phyloP scores from a whole-genome alignment of 2,888 invertebrate genomes.

The Eupithecia abbreviata region DNA sequence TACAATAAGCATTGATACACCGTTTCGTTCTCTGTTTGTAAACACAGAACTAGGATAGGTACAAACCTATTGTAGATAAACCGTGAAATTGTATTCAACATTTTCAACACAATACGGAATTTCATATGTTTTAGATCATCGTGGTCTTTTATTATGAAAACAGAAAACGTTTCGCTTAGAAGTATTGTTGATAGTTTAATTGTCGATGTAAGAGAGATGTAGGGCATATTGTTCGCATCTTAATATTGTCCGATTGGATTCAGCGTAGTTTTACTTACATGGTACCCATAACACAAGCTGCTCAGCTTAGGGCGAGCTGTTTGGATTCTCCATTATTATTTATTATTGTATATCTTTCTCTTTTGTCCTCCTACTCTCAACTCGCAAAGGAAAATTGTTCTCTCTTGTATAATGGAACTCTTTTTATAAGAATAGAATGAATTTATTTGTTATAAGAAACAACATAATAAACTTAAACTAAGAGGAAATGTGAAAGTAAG shows the following conservation, averaged over 20 bases:
- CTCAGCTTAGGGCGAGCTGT: not conserved
- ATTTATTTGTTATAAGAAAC: too few relatives aligned
- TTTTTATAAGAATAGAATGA: too few relatives aligned
- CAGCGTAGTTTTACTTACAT: not conserved
- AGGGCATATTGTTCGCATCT: not conserved
- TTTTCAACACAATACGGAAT: constrained; percentile 38
- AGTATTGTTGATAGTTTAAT: constrained; percentile 1
- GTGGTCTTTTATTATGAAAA: constrained; percentile 12
- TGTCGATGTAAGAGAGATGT: not conserved
- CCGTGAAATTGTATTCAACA: constrained; percentile 34
- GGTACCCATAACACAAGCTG: not conserved
- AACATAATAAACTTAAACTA: too few relatives aligned
- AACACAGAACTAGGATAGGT: constrained; percentile 57
- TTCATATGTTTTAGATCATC: constrained; percentile 36
- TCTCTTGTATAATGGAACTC: too few relatives aligned
- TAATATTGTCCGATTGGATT: not conserved
- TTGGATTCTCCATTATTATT: too few relatives aligned
- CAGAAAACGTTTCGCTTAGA: not conserved
- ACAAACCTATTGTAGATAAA: constrained; percentile 46
- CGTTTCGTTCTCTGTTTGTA: constrained; percentile 58
- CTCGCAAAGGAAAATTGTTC: too few relatives aligned
- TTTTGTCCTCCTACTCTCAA: too few relatives aligned
- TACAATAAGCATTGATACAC: constrained; percentile 59
- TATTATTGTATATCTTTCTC: too few relatives aligned
- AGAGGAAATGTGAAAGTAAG: too few relatives aligned